These are phyloP conservation scores for Amitus sp. DNA, from an alignment of 2,888 invertebrate species.

Conservation along the genomic window DNA sequence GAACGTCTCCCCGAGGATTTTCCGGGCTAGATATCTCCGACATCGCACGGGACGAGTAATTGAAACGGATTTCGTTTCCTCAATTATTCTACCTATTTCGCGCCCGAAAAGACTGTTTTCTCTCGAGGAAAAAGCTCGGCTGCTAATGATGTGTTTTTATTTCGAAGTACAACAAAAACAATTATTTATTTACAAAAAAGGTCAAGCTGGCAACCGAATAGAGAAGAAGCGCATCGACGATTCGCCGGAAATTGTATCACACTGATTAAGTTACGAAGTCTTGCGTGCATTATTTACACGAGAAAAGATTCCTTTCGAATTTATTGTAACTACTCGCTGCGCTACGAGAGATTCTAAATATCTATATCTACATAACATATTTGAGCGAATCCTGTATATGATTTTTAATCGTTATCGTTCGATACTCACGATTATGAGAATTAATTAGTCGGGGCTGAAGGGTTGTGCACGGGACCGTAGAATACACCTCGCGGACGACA, in stretches of 20 bases:
- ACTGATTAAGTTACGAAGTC: too few species aligned
- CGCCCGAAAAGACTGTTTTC: background rate
- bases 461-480: conserved; percentile 57
- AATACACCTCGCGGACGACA: conserved; percentile 58
- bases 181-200: background rate
- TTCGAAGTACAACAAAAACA: background rate
- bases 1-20: conserved; percentile 57
- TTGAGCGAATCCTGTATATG: conserved; percentile 26
- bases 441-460: conserved; percentile 59
- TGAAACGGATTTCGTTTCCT: conserved; percentile 55
- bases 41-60: conserved; percentile 51
- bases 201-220: background rate
- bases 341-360: conserved; percentile 27
- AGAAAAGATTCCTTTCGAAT: background rate
- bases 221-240: background rate
- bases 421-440: conserved; percentile 13
- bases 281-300: too few species aligned
- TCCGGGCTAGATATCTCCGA: conserved; percentile 45
- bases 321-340: conserved; percentile 19
- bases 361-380: conserved; percentile 38
- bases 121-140: background rate
- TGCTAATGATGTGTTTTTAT: background rate
- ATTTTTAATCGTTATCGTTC: background rate
- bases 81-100: conserved; percentile 26
- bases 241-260: too few species aligned